Conservation (phyloP, 2,888 invertebrate genomes). For the Antheraea yamamai region DNA sequence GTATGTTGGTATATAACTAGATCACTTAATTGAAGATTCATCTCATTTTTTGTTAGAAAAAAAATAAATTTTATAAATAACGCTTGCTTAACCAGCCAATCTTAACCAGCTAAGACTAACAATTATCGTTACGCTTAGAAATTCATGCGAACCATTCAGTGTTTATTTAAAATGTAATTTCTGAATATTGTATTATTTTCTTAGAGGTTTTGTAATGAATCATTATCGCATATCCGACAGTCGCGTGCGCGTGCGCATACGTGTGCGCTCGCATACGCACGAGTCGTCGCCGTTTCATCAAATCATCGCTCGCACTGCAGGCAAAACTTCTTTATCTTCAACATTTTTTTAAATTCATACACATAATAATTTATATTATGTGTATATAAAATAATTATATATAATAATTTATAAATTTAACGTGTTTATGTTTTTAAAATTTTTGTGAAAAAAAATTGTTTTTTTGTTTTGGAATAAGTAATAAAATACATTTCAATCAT, state of each 20-base stretch:
- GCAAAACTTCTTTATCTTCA: not conserved
- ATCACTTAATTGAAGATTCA: not conserved
- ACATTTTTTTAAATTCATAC: not conserved
- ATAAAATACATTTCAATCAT: too few relatives aligned
- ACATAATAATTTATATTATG: too few relatives aligned
- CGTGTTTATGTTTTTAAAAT: too few relatives aligned
- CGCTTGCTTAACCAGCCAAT: not conserved
- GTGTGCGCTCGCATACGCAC: slow-evolving; percentile 32
- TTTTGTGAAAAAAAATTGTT: too few relatives aligned
- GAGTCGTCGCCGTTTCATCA: slow-evolving; percentile 68
- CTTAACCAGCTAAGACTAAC: not conserved
- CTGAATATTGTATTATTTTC: not conserved
- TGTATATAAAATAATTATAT: too few relatives aligned
- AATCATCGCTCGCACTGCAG: slow-evolving; percentile 26
- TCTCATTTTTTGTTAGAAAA: not conserved
- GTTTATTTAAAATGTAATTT: not conserved
- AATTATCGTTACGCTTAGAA: slow-evolving; percentile 7
- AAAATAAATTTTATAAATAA: slow-evolving; percentile 1
- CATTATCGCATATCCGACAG: not conserved
- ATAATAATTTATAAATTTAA: too few relatives aligned
- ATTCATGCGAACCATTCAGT: not conserved
- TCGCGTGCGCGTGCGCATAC: not conserved
- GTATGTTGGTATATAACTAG: not conserved
- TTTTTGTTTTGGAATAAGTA: too few relatives aligned
- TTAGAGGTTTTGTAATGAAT: not conserved